Base-by-base conservation (phyloP, 1,140 invertebrate species). In the Zaprionus inermis region DNA sequence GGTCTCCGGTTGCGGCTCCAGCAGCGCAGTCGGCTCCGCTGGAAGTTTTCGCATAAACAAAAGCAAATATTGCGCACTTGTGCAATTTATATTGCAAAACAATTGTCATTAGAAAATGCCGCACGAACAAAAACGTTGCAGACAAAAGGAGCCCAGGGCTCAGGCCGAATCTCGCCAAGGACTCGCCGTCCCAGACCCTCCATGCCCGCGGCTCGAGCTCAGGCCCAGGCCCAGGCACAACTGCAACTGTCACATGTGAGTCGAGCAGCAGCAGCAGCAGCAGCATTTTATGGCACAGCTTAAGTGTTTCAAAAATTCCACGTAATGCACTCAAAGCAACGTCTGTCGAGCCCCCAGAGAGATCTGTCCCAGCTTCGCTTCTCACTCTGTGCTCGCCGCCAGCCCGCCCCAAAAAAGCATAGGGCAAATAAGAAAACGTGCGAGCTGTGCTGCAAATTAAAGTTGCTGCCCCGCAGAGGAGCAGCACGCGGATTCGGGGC, bases 41-140 rank as follows among this genome's bases (percentile, higher is more conserved):
- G 71, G 71, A 84, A 89, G 84, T 88, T 88, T 88, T 88, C 83
- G 84, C 84, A 89, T 89, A 89, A 89, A 89, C 84, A 89, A 89
- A 89, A 81, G 84, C 89, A 91, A 91, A 91, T 91, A 91, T 91
- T 91, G 89, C 79, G 89, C 89, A 91, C 89, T 91, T 91, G 89
- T 91, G 89, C 90, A 91, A 90, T 91, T 91, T 91, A 91, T 91
- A 91, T 89, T 85, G 81, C 89, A 91, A 91, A 91, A 89, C 89
- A 91, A 91, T 91, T 91, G 89, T 91, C 89, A 91, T 91, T 91
- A 91, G 88, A 91, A 88, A 91, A 91, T 91, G 88, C 74, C 74
- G 86, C 81, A 90, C 85, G 85, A 90, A 90, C 81, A 90, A 90
- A 90, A 90, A 90, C 81, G 86, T 56, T 63, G 79, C 79, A 90